phyloP scores from a whole-genome alignment of 2,888 invertebrate genomes.

The Ischnus inquisitorius region DNA sequence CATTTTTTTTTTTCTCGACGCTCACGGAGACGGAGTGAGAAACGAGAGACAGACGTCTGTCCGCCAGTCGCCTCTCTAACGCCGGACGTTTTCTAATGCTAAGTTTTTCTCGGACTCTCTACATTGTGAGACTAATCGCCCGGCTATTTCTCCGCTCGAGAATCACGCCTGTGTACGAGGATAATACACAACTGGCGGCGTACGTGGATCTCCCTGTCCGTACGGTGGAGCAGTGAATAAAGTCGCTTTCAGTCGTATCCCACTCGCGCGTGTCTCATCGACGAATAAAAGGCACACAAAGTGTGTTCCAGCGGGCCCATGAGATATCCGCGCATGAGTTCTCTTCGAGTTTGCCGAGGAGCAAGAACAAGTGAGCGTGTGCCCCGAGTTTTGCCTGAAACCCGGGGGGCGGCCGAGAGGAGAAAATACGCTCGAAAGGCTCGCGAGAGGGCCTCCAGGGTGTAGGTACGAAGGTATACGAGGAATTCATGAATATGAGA shows the following conservation, averaged over 20 bases:
- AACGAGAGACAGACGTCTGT: constrained; percentile 11
- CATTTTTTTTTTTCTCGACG: not conserved
- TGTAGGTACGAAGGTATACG: constrained; percentile 68
- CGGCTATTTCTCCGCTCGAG: constrained; percentile 15
- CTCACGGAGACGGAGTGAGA: not conserved
- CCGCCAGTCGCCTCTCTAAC: constrained; percentile 16
- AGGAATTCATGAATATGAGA: constrained; percentile 73
- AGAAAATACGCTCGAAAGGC: constrained; percentile 49
- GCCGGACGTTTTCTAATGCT: constrained; percentile 37
- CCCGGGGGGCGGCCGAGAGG: constrained; percentile 13
- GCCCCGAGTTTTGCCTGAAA: constrained; percentile 16
- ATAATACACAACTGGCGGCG: constrained; percentile 9
- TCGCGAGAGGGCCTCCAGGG: constrained; percentile 64
- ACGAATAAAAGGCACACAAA: not conserved
- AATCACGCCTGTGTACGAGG: not conserved
- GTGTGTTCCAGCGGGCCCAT: not conserved
- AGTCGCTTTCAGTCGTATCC: constrained; percentile 35
- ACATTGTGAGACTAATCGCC: constrained; percentile 27
- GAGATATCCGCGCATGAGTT: constrained; percentile 35
- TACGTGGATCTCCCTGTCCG: not conserved
- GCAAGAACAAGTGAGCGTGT: constrained; percentile 30
- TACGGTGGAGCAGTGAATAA: constrained; percentile 8
- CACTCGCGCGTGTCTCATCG: constrained; percentile 13
- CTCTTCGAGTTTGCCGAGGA: constrained; percentile 10
- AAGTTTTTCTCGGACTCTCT: constrained; percentile 24